Percentiles rank a stretch among this genome's conserved stretches.
phyloP scores from a whole-genome alignment of 2,797 vertebrate genomes.

The Coracias cyanogaster region DNA sequence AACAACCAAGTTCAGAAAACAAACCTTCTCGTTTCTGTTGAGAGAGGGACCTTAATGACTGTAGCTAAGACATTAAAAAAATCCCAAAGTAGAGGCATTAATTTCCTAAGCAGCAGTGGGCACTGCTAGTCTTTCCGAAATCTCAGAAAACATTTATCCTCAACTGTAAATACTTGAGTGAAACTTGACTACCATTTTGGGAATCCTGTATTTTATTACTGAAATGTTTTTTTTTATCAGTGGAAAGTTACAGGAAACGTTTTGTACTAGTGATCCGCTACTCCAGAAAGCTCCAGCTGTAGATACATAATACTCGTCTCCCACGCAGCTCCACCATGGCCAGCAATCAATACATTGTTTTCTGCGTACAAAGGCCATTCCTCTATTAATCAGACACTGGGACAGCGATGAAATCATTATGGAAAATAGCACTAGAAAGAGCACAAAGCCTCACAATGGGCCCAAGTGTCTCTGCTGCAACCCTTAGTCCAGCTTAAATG shows the following conservation, averaged over 20 bases:
- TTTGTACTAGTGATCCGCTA: background rate
- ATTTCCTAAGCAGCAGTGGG: background rate
- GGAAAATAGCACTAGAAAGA: background rate
- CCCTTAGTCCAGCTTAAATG: background rate
- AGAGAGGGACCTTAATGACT: background rate
- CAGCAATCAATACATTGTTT: slow-evolving; percentile 47
- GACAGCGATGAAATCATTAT: slow-evolving; percentile 26
- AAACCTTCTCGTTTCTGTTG: background rate
- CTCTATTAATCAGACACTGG: background rate
- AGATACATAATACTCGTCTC: background rate
- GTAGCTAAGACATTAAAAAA: background rate
- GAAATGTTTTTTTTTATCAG: background rate
- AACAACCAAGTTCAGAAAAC: background rate
- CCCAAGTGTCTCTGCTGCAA: background rate
- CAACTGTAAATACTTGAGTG: background rate
- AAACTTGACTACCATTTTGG: background rate
- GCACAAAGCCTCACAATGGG: background rate
- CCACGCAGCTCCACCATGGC: background rate
- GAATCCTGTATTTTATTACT: background rate
- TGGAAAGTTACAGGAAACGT: background rate
- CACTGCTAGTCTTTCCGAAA: background rate
- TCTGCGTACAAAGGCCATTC: slow-evolving; percentile 5
- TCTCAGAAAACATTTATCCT: background rate
- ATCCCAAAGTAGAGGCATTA: background rate
- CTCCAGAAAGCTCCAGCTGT: slow-evolving; percentile 24